These are phyloP conservation scores for Sakesphorus luctuosus DNA, from an alignment of 2,113 vertebrate genomes.

Conservation along the genomic window DNA sequence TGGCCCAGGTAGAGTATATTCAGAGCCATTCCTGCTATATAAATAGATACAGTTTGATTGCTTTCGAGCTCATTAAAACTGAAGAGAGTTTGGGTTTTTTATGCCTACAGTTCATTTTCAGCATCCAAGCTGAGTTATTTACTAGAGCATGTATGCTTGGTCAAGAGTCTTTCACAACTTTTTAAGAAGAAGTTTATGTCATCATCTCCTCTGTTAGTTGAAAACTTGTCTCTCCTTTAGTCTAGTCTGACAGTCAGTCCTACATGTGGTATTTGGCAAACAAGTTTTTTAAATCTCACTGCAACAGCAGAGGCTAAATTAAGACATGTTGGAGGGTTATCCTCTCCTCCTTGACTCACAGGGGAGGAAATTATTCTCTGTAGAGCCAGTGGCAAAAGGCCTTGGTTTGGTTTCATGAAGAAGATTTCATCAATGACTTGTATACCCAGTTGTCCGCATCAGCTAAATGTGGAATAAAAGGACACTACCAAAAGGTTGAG, in stretches of 20 bases:
- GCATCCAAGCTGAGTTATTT: slow-evolving; percentile 33
- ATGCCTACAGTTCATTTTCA: slow-evolving; percentile 31
- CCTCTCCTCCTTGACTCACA: background rate
- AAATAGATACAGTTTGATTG: slow-evolving; percentile 64
- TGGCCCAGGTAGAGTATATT: slow-evolving; percentile 9
- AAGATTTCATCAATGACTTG: background rate
- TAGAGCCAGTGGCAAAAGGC: background rate
- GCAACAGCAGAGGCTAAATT: background rate
- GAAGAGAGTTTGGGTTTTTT: background rate
- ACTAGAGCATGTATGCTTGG: background rate
- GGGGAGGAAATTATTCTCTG: background rate
- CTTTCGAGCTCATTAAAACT: slow-evolving; percentile 44
- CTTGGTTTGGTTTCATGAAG: background rate
- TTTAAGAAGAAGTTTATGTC: background rate
- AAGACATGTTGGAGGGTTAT: background rate
- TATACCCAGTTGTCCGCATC: background rate
- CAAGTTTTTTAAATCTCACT: background rate
- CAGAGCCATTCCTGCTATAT: slow-evolving; percentile 39
- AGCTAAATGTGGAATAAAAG: background rate
- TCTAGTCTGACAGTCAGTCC: background rate
- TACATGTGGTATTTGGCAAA: background rate
- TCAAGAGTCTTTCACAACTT: slow-evolving; percentile 19
- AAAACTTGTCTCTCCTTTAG: background rate
- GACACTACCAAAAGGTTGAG: background rate
- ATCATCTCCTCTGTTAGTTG: background rate